phyloP scores from a whole-genome alignment of 2,113 vertebrate species.

The Addax nasomaculatus region DNA sequence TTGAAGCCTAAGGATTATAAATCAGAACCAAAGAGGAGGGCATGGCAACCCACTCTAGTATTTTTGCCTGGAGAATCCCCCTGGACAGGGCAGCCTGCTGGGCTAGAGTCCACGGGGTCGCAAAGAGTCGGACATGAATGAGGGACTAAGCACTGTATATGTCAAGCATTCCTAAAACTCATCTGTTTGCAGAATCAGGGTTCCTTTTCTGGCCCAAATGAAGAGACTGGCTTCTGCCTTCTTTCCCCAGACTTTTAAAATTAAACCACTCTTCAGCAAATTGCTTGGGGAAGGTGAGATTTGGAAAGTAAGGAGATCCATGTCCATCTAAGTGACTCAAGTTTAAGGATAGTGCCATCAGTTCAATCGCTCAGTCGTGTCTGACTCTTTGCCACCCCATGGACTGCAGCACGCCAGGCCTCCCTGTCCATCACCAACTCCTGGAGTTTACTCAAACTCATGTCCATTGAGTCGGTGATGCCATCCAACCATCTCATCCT shows the following conservation, averaged over 20 bases:
- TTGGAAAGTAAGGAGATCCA: neutral
- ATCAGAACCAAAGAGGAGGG: neutral
- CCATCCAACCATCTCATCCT: neutral
- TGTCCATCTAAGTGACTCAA: too few species aligned
- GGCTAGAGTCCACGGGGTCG: neutral
- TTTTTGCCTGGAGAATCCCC: neutral
- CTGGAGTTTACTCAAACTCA: neutral
- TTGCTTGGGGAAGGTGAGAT: neutral
- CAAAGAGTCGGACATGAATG: neutral
- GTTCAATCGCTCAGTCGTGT: neutral
- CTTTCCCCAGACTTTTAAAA: neutral
- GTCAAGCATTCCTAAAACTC: neutral
- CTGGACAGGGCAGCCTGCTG: neutral
- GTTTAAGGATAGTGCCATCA: neutral
- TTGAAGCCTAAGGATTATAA: neutral
- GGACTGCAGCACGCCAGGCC: neutral
- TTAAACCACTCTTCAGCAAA: neutral
- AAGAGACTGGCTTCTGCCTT: neutral
- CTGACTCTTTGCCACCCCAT: neutral
- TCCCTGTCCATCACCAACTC: neutral
- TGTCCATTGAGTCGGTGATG: rapidly evolving
- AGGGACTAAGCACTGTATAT: neutral
- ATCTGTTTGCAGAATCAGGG: neutral
- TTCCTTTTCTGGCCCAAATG: neutral
- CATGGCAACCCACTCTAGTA: neutral